These are phyloP conservation scores for Hucho hucho DNA, from an alignment of 2,113 vertebrate species.

Conservation along the genomic window DNA sequence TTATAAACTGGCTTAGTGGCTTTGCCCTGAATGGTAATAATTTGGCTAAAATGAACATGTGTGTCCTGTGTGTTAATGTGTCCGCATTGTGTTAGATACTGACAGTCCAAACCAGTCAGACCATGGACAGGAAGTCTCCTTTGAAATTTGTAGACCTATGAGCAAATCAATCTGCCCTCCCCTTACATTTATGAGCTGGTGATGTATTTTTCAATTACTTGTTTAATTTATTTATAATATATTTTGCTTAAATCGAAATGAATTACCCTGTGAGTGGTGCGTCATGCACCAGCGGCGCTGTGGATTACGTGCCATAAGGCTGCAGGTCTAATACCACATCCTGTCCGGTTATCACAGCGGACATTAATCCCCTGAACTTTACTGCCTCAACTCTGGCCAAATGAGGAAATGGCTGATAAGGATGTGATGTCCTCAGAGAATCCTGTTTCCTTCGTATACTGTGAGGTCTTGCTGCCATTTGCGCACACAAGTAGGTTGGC, in stretches of 20 bases:
- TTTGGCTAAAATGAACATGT: not conserved
- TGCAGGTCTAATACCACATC: slow-evolving; percentile 40
- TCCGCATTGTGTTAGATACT: no score
- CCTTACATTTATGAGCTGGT: not conserved
- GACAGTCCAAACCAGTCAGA: no score
- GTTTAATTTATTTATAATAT: slow-evolving; percentile 38
- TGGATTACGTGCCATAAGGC: slow-evolving; percentile 43
- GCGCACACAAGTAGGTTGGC: slow-evolving; percentile 31
- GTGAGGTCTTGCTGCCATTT: slow-evolving; percentile 34
- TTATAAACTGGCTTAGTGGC: slow-evolving; percentile 44
- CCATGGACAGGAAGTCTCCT: no score
- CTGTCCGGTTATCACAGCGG: slow-evolving; percentile 52
- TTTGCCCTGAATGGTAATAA: slow-evolving; percentile 11
- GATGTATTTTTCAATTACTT: slow-evolving; percentile 7
- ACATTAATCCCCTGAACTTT: slow-evolving; percentile 62
- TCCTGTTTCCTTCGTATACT: slow-evolving; percentile 20
- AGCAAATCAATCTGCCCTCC: no score
- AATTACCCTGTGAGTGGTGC: slow-evolving; percentile 41
- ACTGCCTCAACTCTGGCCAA: slow-evolving; percentile 49
- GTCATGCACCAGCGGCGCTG: slow-evolving; percentile 41
- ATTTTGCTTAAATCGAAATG: slow-evolving; percentile 53
- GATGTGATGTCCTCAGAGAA: slow-evolving; percentile 56
- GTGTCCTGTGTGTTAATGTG: not conserved
- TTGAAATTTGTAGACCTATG: no score
- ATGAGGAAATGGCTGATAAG: slow-evolving; percentile 61